Evolutionary conservation across 2,797 vertebrate genomes (phyloP), one percentile per base, ranked within the genome.

Genomic region (Acridotheres tristis): DNA sequence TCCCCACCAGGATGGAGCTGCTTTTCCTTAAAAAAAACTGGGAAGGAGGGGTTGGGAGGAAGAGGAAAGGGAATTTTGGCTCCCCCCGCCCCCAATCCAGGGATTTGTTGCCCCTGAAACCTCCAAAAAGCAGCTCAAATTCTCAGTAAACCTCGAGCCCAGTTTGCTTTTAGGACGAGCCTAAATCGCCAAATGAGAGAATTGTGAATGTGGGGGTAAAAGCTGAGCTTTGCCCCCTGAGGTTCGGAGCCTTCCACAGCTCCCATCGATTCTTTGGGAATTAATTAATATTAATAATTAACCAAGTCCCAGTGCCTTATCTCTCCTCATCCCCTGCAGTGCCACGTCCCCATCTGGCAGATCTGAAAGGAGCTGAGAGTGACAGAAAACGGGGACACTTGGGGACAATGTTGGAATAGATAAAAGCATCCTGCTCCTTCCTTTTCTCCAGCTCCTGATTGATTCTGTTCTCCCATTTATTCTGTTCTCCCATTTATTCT

Each of bases 231-330:
- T 59, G 34, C 8, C 36, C 51, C 45, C 14, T 2, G 43, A 68
- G 29, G 27, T 18, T 48, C 0, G 0, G 54, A 74, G 57, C 53
- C 42, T 50, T 82, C 65, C 75, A 7, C 53, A 62, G 72, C 62
- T 78, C 27, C 87, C 85, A 74, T 38, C 3, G 32, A 69, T 47
- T n/a, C 68, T 9, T 48, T 15, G 65, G 68, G 68, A 91, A 61
- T 68, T 54, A 54, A 89, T 81, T 82, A 69, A 82, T 40, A 91
- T 89, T 82, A 95, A 96, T 95, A 90, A 97, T 93, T 93, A 95
- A 96, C 90, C 32, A 10, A 27, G 43, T 74, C 63, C 89, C 61
- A 9, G 48, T 72, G 84, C 78, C 57, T 95, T 69, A 85, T 89
- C 78, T 89, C 78, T 29, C 32, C 90, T 67, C 69, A 74, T 48